These are phyloP conservation scores for Pelobates cultripes DNA, from an alignment of 2,797 vertebrate genomes.

Conservation along the genomic window DNA sequence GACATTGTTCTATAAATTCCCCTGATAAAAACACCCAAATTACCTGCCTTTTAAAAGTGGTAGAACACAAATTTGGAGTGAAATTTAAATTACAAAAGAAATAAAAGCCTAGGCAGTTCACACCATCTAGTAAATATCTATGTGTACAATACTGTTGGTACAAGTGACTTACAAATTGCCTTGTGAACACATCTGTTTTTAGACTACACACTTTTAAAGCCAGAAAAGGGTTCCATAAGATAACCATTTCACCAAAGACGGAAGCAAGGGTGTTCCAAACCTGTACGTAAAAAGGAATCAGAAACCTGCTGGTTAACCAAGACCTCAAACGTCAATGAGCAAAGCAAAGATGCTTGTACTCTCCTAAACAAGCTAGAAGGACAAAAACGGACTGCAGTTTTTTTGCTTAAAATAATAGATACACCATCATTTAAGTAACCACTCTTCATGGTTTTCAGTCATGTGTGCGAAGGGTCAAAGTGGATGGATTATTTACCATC, in stretches of 20 bases:
- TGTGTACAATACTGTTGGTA: not conserved
- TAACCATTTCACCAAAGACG: conserved; percentile 1
- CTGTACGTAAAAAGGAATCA: not conserved
- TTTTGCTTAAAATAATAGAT: not conserved
- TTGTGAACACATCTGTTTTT: not conserved
- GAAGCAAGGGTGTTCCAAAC: not conserved
- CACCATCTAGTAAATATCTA: not conserved
- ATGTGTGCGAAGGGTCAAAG: not conserved
- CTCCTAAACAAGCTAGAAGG: not conserved
- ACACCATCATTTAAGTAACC: not conserved
- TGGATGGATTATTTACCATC: conserved; percentile 27
- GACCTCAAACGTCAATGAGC: not conserved
- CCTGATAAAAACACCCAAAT: not conserved
- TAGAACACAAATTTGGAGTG: not conserved
- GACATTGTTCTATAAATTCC: not conserved
- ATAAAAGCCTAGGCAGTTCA: not conserved
- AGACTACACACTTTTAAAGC: not conserved
- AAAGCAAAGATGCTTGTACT: not conserved
- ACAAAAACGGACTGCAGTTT: not conserved
- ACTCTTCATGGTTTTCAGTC: conserved; percentile 15
- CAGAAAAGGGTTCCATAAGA: not conserved
- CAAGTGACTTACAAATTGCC: not conserved
- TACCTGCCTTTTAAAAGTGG: not conserved
- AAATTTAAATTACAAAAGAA: not conserved
- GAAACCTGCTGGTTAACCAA: not conserved